Base-by-base conservation (phyloP, 2,888 invertebrate genomes). In the Caenorhabditis parvicauda region DNA sequence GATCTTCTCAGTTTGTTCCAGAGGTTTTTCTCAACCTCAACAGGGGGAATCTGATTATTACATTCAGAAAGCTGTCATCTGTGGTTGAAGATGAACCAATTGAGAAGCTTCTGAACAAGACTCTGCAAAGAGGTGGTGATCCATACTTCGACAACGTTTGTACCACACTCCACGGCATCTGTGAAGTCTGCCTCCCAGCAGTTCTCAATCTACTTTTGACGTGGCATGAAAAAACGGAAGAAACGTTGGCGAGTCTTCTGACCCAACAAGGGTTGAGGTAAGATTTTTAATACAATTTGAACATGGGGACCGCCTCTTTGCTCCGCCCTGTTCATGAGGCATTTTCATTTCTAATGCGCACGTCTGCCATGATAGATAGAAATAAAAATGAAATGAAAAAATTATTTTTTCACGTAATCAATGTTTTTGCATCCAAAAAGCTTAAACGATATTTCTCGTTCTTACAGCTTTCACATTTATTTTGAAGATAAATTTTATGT, bases 121-220 rank as follows among this genome's bases (percentile, higher is more conserved):
- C 92, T 2, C 83, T 98, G 53, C 95, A 95, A 84, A 87, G 94
- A 66, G 95, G 95, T 9, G 96, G 98, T 85, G 96, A 98, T 84
- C 85, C 88, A 7, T 90, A 92, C 72, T 89, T 98, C 80, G 96
- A 98, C 67, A 83, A 84, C 72, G 75, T 83, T 44, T 58, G 79
- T 39, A 56, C 72, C 14, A 55, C 60, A 3, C 38, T 64, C 12
- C 50, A 50, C 25, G 57, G 45, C n/a, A 35, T 61, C 22, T 92
- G 95, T 0, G 98, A 99, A 82, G 93, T 96, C 82, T 95, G 95
- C 83, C 84, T 98, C 67, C 98, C 98, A 0, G 95, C 96, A 3
- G 86, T 98, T 64, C 84, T 98, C 66, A 86, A 89, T 54, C 92
- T 94, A 1, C 84, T 98, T 44, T 90, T 95, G 82, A 90, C 90